A percentile compares a stretch with the other conserved stretches of the same genome.
phyloP scores from a whole-genome alignment of 2,888 invertebrate species.

The Autographa pulchrina region DNA sequence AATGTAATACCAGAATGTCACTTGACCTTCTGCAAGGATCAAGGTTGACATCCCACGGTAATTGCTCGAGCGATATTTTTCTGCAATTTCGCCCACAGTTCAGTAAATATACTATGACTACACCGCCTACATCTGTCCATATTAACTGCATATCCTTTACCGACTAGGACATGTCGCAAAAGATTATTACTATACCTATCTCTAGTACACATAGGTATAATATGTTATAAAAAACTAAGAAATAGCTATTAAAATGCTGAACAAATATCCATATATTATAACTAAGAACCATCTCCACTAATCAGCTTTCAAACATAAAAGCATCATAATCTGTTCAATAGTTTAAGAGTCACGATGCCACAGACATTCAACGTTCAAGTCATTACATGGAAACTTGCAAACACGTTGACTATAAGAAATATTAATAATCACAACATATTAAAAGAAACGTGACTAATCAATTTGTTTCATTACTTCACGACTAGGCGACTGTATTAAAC shows the following conservation, averaged over 20 bases:
- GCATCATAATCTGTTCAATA: too few relatives aligned
- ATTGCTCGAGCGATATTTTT: not conserved
- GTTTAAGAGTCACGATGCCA: too few relatives aligned
- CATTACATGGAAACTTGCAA: not conserved
- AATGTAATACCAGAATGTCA: not conserved
- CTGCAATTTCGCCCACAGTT: not conserved
- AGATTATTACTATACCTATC: not conserved
- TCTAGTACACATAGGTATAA: not conserved
- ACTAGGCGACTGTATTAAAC: not conserved
- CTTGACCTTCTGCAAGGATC: not conserved
- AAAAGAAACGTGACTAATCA: slow-evolving; percentile 1
- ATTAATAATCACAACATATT: not conserved
- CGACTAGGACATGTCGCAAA: not conserved
- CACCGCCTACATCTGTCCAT: not conserved
- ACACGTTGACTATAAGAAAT: not conserved
- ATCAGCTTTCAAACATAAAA: too few relatives aligned
- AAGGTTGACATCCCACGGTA: not conserved
- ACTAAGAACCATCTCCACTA: too few relatives aligned
- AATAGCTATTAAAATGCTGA: too few relatives aligned
- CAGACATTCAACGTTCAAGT: not conserved
- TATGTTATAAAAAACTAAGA: too few relatives aligned
- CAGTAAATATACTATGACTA: not conserved
- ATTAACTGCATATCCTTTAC: not conserved
- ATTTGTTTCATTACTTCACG: not conserved
- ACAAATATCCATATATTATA: too few relatives aligned